Evolutionary conservation across 2,888 invertebrate species (phyloP).

Genomic region (Leptura quadrifasciata): DNA sequence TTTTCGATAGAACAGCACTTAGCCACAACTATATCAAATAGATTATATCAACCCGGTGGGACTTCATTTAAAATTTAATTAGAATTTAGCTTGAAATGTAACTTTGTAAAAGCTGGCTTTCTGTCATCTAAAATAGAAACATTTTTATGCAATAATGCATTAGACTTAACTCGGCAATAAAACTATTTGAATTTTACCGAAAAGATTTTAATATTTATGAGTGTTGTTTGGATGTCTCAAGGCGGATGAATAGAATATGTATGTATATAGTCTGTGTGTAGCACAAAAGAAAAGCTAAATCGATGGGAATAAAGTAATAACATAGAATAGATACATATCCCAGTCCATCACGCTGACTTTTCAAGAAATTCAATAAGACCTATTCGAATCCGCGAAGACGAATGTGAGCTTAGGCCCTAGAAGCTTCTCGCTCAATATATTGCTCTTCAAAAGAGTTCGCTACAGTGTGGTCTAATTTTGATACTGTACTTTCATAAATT

Average conservation of each 20-base stretch:
- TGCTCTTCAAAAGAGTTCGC: constrained; percentile 45
- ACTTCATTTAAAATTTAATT: no score
- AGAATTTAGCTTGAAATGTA: not conserved
- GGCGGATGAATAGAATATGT: constrained; percentile 51
- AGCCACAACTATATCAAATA: no score
- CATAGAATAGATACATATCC: constrained; percentile 70
- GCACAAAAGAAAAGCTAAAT: constrained; percentile 64
- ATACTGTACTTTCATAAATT: constrained; percentile 44
- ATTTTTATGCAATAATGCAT: constrained; percentile 28
- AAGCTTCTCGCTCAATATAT: constrained; percentile 48
- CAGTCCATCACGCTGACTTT: constrained; percentile 70
- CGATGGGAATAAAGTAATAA: constrained; percentile 72
- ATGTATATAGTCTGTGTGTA: constrained; percentile 42
- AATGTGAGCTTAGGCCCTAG: constrained; percentile 64
- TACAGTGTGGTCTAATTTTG: constrained; percentile 44
- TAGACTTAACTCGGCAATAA: constrained; percentile 35
- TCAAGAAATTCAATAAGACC: constrained; percentile 70
- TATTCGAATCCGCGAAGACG: constrained; percentile 65
- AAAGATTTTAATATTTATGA: constrained; percentile 60
- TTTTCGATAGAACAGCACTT: no score
- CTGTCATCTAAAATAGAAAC: not conserved
- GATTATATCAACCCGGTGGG: no score
- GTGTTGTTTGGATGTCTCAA: constrained; percentile 58
- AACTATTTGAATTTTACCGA: constrained; percentile 43
- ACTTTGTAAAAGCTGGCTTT: not conserved